Conservation (phyloP, 2,888 invertebrate species). For the Xestobium rufovillosum region DNA sequence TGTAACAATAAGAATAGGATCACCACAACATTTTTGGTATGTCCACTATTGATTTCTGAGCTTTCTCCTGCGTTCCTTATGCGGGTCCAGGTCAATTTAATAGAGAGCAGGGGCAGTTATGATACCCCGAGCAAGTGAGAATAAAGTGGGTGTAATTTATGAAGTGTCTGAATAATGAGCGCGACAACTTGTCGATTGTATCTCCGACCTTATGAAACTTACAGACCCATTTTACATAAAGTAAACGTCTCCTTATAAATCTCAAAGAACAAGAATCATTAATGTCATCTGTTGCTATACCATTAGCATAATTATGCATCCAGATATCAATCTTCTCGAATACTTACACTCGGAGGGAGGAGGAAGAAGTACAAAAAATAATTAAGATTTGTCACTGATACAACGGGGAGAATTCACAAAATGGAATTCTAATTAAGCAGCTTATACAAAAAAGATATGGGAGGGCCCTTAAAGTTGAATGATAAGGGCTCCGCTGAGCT, state of each 20-base stretch:
- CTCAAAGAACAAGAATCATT: slow-evolving; percentile 29
- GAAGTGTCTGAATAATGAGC: slow-evolving; percentile 1
- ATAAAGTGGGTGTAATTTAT: slow-evolving; percentile 2
- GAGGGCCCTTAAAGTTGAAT: slow-evolving; percentile 27
- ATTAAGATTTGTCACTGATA: slow-evolving; percentile 33
- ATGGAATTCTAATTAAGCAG: slow-evolving; percentile 36
- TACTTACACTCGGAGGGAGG: neutral
- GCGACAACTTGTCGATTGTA: neutral
- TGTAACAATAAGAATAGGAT: no score
- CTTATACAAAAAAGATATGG: slow-evolving; percentile 26
- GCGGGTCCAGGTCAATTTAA: no score
- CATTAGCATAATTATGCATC: slow-evolving; percentile 35
- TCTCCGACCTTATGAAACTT: neutral
- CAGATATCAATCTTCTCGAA: slow-evolving; percentile 34
- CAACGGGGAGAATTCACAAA: slow-evolving; percentile 23
- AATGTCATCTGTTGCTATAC: slow-evolving; percentile 33
- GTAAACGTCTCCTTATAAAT: no score
- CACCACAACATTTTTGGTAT: no score
- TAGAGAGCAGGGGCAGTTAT: no score
- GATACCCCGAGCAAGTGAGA: no score
- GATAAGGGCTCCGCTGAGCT: slow-evolving; percentile 26
- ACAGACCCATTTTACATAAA: no score
- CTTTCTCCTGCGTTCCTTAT: no score
- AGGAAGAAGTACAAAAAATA: slow-evolving; percentile 25
- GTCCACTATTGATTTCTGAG: no score